These are phyloP conservation scores for Cryptocheilus praepositus DNA, from an alignment of 2,888 invertebrate species.

Conservation along the genomic window DNA sequence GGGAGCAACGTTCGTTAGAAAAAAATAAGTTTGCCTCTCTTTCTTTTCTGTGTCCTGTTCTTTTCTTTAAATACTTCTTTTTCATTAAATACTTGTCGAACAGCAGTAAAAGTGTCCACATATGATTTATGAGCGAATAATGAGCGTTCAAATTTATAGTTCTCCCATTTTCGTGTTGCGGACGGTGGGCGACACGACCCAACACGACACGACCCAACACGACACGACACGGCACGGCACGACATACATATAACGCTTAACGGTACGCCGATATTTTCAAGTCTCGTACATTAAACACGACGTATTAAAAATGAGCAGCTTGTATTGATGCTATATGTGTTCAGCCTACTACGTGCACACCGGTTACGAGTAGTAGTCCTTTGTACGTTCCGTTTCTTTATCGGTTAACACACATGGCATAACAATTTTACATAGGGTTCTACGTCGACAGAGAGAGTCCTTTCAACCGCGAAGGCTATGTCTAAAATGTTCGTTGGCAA, in stretches of 20 bases:
- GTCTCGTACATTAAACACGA: conserved; percentile 31
- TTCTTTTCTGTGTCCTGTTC: background rate
- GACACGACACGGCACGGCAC: no score
- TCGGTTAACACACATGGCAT: conserved; percentile 39
- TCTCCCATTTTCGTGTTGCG: conserved; percentile 15
- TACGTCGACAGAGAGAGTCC: conserved; percentile 31
- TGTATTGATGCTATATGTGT: conserved; percentile 26
- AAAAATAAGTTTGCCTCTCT: conserved; percentile 23
- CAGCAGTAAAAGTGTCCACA: conserved; percentile 26
- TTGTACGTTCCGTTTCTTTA: conserved; percentile 20
- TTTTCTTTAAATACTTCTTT: background rate
- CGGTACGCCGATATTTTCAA: conserved; percentile 15
- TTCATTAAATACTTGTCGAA: conserved; percentile 15
- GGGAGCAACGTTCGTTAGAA: conserved; percentile 27
- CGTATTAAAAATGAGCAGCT: conserved; percentile 22
- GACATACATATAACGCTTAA: conserved; percentile 8
- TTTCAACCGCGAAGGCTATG: conserved; percentile 41
- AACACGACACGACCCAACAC: conserved; percentile 3
- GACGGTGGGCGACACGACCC: conserved; percentile 14
- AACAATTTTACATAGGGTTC: conserved; percentile 31
- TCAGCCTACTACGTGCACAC: conserved; percentile 30
- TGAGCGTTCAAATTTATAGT: conserved; percentile 14
- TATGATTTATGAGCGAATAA: conserved; percentile 24
- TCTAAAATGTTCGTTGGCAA: conserved; percentile 48
- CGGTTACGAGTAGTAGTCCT: conserved; percentile 27